Evolutionary conservation across 1,140 invertebrate genomes (phyloP).

Genomic region (Lasioglossum albipes): DNA sequence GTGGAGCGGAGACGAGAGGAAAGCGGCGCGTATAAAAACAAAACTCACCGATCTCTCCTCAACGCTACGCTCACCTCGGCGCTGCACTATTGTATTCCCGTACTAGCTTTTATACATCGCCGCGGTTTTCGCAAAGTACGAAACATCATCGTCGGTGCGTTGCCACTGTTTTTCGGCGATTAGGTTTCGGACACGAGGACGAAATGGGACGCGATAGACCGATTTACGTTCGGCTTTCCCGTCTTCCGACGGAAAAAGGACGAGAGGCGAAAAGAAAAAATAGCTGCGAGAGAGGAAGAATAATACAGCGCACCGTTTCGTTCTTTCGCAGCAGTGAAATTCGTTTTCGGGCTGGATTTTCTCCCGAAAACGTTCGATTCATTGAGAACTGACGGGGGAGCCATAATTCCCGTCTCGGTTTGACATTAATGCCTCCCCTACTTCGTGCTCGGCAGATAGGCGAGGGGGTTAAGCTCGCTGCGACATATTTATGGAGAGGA

Average conservation of each 20-base stretch:
- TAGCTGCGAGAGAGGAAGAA: slow-evolving; percentile 3
- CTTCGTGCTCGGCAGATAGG: slow-evolving; percentile 72
- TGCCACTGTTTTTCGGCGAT: not conserved
- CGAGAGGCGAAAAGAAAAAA: slow-evolving; percentile 2
- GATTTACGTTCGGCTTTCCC: slow-evolving; percentile 8
- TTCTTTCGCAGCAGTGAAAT: slow-evolving; percentile 64
- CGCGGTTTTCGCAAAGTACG: not conserved
- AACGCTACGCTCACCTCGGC: no score
- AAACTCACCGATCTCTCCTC: no score
- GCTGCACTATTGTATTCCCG: no score
- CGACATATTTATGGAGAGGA: slow-evolving; percentile 81
- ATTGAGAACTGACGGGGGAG: slow-evolving; percentile 81
- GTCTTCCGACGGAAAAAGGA: not conserved
- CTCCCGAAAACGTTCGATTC: slow-evolving; percentile 79
- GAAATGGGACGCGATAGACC: not conserved
- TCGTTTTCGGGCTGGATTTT: slow-evolving; percentile 71
- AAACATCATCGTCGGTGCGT: not conserved
- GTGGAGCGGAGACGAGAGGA: no score
- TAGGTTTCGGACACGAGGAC: not conserved
- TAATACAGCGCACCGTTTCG: slow-evolving; percentile 46
- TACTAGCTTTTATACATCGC: no score
- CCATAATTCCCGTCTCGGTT: slow-evolving; percentile 80
- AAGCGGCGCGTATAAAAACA: no score
- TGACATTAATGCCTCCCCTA: slow-evolving; percentile 80
- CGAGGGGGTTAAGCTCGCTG: slow-evolving; percentile 78